Evolutionary conservation across 1,140 invertebrate genomes (phyloP), one percentile per base, ranked within the genome.

Genomic region (Trachymyrmex septentrionalis): DNA sequence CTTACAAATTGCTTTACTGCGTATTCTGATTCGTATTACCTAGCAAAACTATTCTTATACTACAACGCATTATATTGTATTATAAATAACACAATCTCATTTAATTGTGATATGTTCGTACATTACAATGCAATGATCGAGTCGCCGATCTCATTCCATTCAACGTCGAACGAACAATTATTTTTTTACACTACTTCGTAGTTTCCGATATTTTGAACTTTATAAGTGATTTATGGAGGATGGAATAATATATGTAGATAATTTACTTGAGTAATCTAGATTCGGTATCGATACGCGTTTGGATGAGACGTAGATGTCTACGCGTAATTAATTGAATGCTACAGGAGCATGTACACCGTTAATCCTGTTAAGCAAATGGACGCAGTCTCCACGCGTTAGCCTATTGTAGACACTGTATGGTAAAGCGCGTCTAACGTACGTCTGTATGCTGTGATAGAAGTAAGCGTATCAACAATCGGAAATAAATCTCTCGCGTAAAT

Each of bases 401-500:
- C 80, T 84, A 50, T 84, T 84, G 73, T 78, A 87, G 80, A 89
- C 86, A 87, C 53, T 86, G 75, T 69, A 69, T 67, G 53, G 85
- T 85, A 82, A 90, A 87, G 88, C 86, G 76, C 86, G 89, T 85
- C 64, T 87, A 87, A 87, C 75, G 88, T 90, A 90, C 87, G 90
- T 91, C 90, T 88, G 92, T 92, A 94, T 93, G 92, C 94, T 94
- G 94, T 94, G 94, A 94, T 94, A 94, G 93, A 94, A 92, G 91
- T 94, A 94, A 94, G 92, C 92, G 93, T 94, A 93, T 94, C 93
- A 94, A 93, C 93, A 93, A 94, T 92, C 92, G 91, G 90, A 93
- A 90, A 86, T 88, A 88, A 90, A 91, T 88, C 76, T 87, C 81
- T 88, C 89, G 86, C 88, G 89, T 86, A 64, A 91, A 55, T 21